Conservation (phyloP, 2,888 invertebrate genomes). For the Cryptus armator region DNA sequence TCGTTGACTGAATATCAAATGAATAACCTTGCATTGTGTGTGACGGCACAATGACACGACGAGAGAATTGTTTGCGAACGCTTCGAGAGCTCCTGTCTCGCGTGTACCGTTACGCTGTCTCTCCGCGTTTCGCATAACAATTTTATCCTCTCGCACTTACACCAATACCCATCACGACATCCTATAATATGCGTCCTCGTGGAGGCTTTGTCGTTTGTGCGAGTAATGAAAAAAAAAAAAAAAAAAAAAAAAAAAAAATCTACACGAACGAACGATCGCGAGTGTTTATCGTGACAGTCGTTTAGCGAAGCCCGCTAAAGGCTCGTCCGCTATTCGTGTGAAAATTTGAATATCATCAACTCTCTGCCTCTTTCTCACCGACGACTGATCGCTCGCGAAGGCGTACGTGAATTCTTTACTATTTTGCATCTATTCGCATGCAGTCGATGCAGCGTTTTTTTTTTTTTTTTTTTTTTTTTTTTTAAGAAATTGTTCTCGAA, state of each 20-base stretch:
- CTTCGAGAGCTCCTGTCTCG: constrained; percentile 61
- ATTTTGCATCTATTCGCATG: not conserved
- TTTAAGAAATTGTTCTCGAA: not conserved
- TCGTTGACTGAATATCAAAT: constrained; percentile 83
- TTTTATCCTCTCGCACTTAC: constrained; percentile 65
- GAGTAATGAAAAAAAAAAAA: constrained; percentile 28
- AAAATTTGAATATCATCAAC: constrained; percentile 45
- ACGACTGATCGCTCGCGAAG: not conserved
- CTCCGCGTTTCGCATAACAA: constrained; percentile 83
- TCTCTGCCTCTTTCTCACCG: not conserved
- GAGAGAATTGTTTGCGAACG: constrained; percentile 80
- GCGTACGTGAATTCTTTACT: not conserved
- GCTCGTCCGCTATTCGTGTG: constrained; percentile 40
- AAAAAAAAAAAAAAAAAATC: too few relatives aligned
- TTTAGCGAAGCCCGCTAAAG: constrained; percentile 46
- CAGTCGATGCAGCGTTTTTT: not conserved
- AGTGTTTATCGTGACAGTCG: constrained; percentile 57
- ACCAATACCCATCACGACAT: constrained; percentile 19
- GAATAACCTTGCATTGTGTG: constrained; percentile 84
- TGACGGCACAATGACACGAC: constrained; percentile 83
- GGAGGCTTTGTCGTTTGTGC: constrained; percentile 50
- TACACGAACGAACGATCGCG: constrained; percentile 30
- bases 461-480: not conserved
- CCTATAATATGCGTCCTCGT: constrained; percentile 37
- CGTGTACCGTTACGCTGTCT: constrained; percentile 82